Evolutionary conservation across 2,888 invertebrate species (phyloP).

Genomic region (Lycocerus yunnanus): DNA sequence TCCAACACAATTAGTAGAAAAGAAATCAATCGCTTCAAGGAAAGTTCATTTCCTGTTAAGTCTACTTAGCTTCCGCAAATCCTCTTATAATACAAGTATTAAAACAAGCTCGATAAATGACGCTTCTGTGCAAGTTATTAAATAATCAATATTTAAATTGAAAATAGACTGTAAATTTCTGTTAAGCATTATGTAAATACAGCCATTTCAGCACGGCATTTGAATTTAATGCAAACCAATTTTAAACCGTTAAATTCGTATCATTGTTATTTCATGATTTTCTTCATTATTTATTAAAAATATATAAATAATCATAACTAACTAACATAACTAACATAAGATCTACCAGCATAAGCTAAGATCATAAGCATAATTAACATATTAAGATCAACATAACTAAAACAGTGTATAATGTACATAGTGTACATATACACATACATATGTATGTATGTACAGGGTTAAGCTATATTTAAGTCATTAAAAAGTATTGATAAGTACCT

Average conservation of each 20-base stretch:
- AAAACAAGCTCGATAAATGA: not conserved
- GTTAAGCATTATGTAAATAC: not conserved
- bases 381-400: no score
- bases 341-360: no score
- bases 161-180: not conserved
- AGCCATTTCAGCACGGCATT: not conserved
- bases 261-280: not conserved
- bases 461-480: no score
- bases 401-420: no score
- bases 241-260: not conserved
- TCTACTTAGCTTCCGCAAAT: constrained; percentile 4
- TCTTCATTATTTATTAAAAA: not conserved
- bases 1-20: constrained; percentile 5
- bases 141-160: not conserved
- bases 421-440: no score
- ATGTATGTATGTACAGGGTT: no score
- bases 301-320: no score
- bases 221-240: not conserved
- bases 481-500: no score
- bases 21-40: constrained; percentile 4
- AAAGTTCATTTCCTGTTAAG: constrained; percentile 4
- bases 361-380: no score
- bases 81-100: not conserved
- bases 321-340: no score
- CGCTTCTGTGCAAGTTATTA: not conserved